phyloP scores from a whole-genome alignment of 2,797 vertebrate genomes.

The Scolopax rusticola region DNA sequence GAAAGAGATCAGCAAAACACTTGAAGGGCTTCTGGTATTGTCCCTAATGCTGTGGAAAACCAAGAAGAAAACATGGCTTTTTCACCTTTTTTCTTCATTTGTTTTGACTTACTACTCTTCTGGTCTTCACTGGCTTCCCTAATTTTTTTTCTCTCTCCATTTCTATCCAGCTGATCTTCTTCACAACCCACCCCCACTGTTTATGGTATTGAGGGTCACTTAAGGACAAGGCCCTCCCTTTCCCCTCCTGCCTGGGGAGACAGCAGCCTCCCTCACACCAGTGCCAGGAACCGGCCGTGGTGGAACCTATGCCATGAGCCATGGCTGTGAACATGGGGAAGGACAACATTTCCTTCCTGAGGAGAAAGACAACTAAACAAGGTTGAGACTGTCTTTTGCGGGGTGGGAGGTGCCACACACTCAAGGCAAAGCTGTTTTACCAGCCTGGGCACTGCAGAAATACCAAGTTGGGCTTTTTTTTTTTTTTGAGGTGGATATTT shows the following conservation, averaged over 20 bases:
- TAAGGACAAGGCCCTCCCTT: background rate
- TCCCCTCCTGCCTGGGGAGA: background rate
- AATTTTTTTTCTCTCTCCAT: background rate
- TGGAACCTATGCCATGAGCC: background rate
- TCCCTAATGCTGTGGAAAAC: background rate
- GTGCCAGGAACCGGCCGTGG: accelerated
- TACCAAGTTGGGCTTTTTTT: background rate
- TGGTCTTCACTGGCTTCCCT: background rate
- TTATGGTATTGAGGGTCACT: background rate
- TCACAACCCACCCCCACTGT: background rate
- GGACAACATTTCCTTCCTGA: background rate
- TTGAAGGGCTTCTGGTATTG: background rate
- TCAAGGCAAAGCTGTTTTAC: background rate
- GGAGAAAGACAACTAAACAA: accelerated
- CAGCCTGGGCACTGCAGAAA: background rate
- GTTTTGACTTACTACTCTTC: background rate
- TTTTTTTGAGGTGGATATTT: background rate
- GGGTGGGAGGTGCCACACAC: accelerated
- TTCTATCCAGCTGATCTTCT: background rate
- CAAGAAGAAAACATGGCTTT: background rate
- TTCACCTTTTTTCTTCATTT: background rate
- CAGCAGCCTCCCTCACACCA: background rate
- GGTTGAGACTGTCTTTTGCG: background rate
- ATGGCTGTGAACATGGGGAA: accelerated
- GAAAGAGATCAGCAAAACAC: background rate